Evolutionary conservation across 2,113 vertebrate species (phyloP).

Genomic region (Corydoras maculifer): DNA sequence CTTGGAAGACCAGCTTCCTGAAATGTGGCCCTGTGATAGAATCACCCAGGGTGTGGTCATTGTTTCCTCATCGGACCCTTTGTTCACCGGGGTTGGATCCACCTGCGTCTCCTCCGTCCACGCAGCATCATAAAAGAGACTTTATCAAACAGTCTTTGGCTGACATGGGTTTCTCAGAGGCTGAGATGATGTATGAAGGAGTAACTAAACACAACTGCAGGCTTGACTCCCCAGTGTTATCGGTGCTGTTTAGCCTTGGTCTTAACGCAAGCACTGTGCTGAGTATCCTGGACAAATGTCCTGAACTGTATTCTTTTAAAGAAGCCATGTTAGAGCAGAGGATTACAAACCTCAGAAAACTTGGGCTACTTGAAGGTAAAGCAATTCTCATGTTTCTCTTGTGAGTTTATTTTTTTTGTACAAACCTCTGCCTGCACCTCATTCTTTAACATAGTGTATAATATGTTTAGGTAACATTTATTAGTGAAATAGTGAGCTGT

Average conservation of each 20-base stretch:
- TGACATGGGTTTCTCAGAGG: slow-evolving; percentile 72
- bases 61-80: not conserved
- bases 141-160: slow-evolving; percentile 46
- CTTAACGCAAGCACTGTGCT: slow-evolving; percentile 60
- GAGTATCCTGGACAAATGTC: slow-evolving; percentile 62
- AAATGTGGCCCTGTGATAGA: not conserved
- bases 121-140: not conserved
- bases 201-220: slow-evolving; percentile 35
- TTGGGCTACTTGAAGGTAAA: slow-evolving; percentile 76
- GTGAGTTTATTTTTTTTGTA: not conserved
- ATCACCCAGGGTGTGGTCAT: not conserved
- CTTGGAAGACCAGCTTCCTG: slow-evolving; percentile 29
- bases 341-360: slow-evolving; percentile 64
- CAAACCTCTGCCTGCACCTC: too few relatives aligned
- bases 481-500: too few relatives aligned
- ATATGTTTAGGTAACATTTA: too few relatives aligned
- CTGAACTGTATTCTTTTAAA: slow-evolving; percentile 61
- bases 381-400: not conserved
- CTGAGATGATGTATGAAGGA: slow-evolving; percentile 49
- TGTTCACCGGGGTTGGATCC: slow-evolving; percentile 41
- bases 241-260: slow-evolving; percentile 64
- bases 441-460: too few relatives aligned
- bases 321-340: slow-evolving; percentile 58
- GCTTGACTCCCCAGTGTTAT: slow-evolving; percentile 49
- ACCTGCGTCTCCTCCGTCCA: not conserved